Percentiles rank a stretch among this genome's conserved stretches.
These are phyloP conservation scores for Melanotaenia maccullochi DNA, from an alignment of 2,797 vertebrate species.

Conservation along the genomic window DNA sequence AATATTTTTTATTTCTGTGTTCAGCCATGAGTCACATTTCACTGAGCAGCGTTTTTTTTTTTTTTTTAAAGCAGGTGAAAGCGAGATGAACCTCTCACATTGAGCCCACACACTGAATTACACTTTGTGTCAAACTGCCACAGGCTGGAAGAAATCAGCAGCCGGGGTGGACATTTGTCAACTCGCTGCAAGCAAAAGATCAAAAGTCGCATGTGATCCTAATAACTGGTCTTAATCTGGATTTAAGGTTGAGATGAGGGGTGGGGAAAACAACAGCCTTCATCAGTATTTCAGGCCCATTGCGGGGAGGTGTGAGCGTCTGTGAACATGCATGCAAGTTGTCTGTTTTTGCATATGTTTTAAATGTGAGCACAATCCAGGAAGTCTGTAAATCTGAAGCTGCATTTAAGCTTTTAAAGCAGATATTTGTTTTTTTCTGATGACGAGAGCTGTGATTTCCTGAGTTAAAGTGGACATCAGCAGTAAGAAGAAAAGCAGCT, in stretches of 20 bases:
- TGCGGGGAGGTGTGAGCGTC: not conserved
- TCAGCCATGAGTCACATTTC: constrained; percentile 19
- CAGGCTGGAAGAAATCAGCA: not conserved
- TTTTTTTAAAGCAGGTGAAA: constrained; percentile 22
- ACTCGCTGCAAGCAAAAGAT: not conserved
- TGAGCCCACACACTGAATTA: not conserved
- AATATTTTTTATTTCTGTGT: constrained; percentile 5
- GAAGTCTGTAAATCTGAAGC: constrained; percentile 6
- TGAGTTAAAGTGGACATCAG: not conserved
- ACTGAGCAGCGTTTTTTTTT: constrained; percentile 8
- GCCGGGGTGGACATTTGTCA: not conserved
- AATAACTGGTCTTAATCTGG: constrained; percentile 28
- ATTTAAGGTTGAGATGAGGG: constrained; percentile 1
- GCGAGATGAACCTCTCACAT: constrained; percentile 1
- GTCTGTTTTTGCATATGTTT: not conserved
- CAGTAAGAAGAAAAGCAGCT: constrained; percentile 15
- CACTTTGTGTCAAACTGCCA: not conserved
- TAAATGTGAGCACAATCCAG: not conserved
- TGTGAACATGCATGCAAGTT: not conserved
- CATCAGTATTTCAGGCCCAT: not conserved
- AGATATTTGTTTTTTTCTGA: constrained; percentile 8
- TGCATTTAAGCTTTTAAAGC: constrained; percentile 16
- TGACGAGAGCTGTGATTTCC: constrained; percentile 25
- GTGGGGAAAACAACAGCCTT: not conserved
- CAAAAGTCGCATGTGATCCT: constrained; percentile 24